Conservation (phyloP, 2,888 invertebrate species). For the Chalcosyrphus nemorum region DNA sequence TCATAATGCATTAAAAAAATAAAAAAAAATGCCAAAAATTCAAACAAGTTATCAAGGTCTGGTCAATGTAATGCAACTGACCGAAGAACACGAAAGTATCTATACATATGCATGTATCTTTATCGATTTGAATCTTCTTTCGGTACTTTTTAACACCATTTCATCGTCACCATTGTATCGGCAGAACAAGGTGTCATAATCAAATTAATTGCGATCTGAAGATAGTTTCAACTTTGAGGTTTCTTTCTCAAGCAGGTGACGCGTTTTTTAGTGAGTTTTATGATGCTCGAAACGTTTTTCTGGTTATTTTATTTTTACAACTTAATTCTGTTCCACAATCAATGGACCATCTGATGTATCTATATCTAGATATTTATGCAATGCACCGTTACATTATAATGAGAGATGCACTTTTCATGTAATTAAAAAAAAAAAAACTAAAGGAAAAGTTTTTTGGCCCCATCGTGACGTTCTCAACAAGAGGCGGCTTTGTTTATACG, state of each 20-base stretch:
- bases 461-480: slow-evolving; percentile 50
- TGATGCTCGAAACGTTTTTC: slow-evolving; percentile 1
- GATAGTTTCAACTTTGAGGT: slow-evolving; percentile 9
- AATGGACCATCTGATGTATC: background rate
- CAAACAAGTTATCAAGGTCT: slow-evolving; percentile 41
- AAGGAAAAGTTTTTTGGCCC: slow-evolving; percentile 43
- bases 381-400: slow-evolving; percentile 40
- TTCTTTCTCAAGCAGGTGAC: slow-evolving; percentile 30
- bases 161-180: slow-evolving; percentile 35
- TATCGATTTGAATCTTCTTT: slow-evolving; percentile 23
- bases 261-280: slow-evolving; percentile 28
- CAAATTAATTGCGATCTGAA: slow-evolving; percentile 59
- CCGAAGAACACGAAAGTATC: slow-evolving; percentile 4
- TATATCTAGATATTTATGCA: slow-evolving; percentile 21
- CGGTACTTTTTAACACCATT: slow-evolving; percentile 4
- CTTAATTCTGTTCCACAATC: slow-evolving; percentile 15
- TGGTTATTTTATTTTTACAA: slow-evolving; percentile 35
- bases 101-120: background rate
- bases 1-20: slow-evolving; percentile 44
- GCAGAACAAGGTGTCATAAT: slow-evolving; percentile 64
- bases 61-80: background rate
- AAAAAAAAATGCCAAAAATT: slow-evolving; percentile 29
- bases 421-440: slow-evolving; percentile 59
- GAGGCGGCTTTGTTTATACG: slow-evolving; percentile 33
- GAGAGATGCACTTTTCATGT: slow-evolving; percentile 59